Percentiles rank a stretch among this genome's conserved stretches.
Conservation (phyloP, 2,888 invertebrate genomes). For the Erpobdella octoculata region DNA sequence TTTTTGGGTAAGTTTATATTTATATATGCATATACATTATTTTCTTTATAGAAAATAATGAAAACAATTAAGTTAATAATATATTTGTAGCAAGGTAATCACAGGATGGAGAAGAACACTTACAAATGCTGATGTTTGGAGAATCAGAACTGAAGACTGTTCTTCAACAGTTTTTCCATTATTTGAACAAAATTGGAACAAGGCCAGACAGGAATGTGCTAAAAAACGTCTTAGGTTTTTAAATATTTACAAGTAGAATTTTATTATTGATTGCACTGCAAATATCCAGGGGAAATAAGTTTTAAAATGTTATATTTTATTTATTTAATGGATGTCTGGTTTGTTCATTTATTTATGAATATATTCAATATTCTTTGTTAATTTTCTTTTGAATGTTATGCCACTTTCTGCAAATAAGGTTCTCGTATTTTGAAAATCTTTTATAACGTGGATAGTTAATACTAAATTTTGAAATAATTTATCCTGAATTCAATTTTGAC, state of each 20-base stretch:
- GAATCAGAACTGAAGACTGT: conserved; percentile 33
- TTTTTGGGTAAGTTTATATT: conserved; percentile 31
- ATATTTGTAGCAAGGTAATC: conserved; percentile 33
- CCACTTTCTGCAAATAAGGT: no score
- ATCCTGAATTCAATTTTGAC: no score
- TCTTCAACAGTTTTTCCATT: conserved; percentile 27
- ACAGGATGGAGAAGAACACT: conserved; percentile 34
- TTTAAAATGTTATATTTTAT: no score
- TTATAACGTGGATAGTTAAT: no score
- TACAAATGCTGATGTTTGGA: conserved; percentile 35
- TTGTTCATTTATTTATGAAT: no score
- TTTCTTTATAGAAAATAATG: background rate
- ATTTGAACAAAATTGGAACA: conserved; percentile 34
- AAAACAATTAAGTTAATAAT: background rate
- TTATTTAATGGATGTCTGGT: no score
- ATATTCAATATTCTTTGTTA: no score
- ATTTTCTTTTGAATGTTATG: no score
- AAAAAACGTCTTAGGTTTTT: background rate
- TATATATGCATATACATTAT: background rate
- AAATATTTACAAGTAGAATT: background rate
- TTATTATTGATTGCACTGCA: no score
- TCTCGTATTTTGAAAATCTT: no score
- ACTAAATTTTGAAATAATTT: no score
- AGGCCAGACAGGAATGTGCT: conserved; percentile 12
- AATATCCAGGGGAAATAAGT: no score